Evolutionary conservation across 2,888 invertebrate genomes (phyloP).

Genomic region (Halictus quadricinctus): DNA sequence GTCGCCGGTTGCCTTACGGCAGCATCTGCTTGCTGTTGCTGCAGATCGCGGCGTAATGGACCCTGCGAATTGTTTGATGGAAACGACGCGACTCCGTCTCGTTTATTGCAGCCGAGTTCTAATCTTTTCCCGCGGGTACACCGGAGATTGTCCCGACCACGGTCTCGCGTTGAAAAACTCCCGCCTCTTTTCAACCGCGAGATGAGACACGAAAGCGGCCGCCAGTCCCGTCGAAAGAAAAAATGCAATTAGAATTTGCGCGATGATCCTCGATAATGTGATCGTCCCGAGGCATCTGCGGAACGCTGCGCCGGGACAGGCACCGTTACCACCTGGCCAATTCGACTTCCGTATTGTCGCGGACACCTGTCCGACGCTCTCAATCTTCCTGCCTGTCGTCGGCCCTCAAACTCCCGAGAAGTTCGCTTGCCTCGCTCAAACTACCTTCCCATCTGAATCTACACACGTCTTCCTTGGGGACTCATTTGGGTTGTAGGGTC

Average conservation of each 20-base stretch:
- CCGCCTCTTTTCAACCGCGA: conserved; percentile 36
- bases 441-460: neutral
- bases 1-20: neutral
- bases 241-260: conserved; percentile 42
- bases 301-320: neutral
- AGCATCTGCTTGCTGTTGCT: conserved; percentile 22
- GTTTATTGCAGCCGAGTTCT: conserved; percentile 64
- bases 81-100: conserved; percentile 53
- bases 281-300: conserved; percentile 9
- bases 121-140: conserved; percentile 58
- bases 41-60: conserved; percentile 63
- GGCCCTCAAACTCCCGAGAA: neutral
- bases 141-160: conserved; percentile 61
- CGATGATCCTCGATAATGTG: conserved; percentile 18
- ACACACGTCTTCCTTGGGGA: neutral
- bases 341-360: conserved; percentile 7
- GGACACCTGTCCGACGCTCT: conserved; percentile 4
- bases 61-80: conserved; percentile 59
- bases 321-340: conserved; percentile 7
- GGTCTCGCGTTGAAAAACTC: conserved; percentile 34
- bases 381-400: conserved; percentile 4
- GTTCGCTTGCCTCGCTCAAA: neutral
- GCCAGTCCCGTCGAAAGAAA: conserved; percentile 14
- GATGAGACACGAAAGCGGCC: conserved; percentile 44
- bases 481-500: too few relatives aligned